These are phyloP conservation scores for Mobula hypostoma DNA, from an alignment of 2,113 vertebrate genomes.

Conservation along the genomic window DNA sequence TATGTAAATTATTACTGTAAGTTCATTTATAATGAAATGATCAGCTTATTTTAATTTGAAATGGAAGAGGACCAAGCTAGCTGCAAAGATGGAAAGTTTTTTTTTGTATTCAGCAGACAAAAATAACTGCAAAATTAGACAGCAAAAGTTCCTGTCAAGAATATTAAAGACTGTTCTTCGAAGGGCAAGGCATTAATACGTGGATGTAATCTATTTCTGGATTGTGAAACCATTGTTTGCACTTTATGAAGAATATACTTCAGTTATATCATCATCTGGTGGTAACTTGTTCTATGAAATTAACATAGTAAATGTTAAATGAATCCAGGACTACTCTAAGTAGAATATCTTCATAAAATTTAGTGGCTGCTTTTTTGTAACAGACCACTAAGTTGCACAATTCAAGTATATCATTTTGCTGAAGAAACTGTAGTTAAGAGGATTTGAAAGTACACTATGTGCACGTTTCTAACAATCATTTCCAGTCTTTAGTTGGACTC, in stretches of 20 bases:
- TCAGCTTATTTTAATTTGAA: not conserved
- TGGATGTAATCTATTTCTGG: not conserved
- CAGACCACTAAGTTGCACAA: not conserved
- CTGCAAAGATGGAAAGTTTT: not conserved
- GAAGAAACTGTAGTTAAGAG: not conserved
- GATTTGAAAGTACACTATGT: not conserved
- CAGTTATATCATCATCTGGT: not conserved
- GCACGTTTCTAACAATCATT: not conserved
- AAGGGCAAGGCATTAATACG: not conserved
- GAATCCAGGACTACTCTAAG: not conserved
- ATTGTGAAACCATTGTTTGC: not conserved
- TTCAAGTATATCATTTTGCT: not conserved
- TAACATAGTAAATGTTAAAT: not conserved
- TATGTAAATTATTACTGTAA: not conserved
- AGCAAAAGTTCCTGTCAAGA: not conserved
- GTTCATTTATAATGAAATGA: not conserved
- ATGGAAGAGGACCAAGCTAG: not conserved
- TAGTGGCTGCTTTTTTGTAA: not conserved
- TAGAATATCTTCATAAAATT: not conserved
- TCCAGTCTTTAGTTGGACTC: not conserved
- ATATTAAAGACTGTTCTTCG: not conserved
- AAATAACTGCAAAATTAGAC: not conserved
- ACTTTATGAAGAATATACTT: not conserved
- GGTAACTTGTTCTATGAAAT: not conserved
- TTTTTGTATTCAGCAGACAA: too few relatives aligned